Percentiles rank a stretch among this genome's conserved stretches.
These are phyloP conservation scores for Panagrolaimus sp. DNA, from an alignment of 1,140 invertebrate species.

Conservation along the genomic window DNA sequence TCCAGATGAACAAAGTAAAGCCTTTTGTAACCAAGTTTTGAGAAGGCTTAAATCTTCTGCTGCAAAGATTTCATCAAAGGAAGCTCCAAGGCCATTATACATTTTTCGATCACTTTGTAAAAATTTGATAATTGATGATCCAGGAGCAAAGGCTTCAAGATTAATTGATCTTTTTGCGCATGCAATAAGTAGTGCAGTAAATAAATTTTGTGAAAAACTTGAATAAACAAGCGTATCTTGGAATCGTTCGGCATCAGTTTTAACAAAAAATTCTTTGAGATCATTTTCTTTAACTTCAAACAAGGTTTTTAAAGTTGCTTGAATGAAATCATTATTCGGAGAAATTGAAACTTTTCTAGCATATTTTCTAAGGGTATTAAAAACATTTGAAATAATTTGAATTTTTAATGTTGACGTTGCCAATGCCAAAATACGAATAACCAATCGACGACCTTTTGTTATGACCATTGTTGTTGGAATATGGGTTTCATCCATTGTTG, in stretches of 20 bases:
- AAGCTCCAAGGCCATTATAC: neutral
- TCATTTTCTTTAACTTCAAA: slow-evolving; percentile 16
- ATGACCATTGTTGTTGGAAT: slow-evolving; percentile 13
- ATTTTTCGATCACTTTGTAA: neutral
- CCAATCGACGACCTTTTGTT: slow-evolving; percentile 13
- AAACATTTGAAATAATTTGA: neutral
- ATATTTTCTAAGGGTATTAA: slow-evolving; percentile 1
- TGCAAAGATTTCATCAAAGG: neutral
- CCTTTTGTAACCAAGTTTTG: neutral
- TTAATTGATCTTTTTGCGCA: neutral
- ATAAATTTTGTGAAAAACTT: slow-evolving; percentile 25
- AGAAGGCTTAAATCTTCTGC: slow-evolving; percentile 4
- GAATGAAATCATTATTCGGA: slow-evolving; percentile 15
- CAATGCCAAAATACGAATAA: neutral
- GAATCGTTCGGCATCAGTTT: slow-evolving; percentile 15
- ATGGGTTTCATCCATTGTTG: neutral
- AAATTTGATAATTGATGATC: neutral
- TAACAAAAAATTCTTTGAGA: slow-evolving; percentile 16
- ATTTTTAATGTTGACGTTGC: neutral
- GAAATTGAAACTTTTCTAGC: neutral
- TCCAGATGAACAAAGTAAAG: neutral
- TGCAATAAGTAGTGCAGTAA: slow-evolving; percentile 21
- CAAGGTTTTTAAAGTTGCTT: slow-evolving; percentile 8
- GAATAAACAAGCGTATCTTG: slow-evolving; percentile 17
- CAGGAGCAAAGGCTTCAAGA: neutral